Evolutionary conservation across 2,888 invertebrate species (phyloP), one percentile per base, ranked within the genome.

Genomic region (Phyllotreta striolata): DNA sequence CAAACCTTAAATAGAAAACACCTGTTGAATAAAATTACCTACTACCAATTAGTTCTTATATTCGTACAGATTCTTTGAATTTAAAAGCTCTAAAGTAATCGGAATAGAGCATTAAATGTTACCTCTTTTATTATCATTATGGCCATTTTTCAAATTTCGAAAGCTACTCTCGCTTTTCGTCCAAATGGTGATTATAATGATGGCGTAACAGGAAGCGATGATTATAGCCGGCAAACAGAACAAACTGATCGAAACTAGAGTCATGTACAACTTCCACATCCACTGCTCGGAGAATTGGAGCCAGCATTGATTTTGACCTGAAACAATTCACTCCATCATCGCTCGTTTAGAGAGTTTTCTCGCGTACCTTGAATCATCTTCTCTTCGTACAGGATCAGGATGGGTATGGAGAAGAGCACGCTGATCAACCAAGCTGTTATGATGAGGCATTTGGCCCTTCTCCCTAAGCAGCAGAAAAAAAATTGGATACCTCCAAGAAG

Each of bases 141-240:
- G 3, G 12, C 56, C 64, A 34, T 52, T 68, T 58, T 70, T 74
- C 4, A 61, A 41, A 34, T 49, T 55, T 4, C 47, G 65, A 55
- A 73, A 73, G 51, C 56, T 66, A n/a, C 62, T 66, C 13, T 71
- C 85, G 74, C 89, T 88, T 77, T 92, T 92, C 6, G 91, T 89
- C 95, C 95, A 95, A 72, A 96, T 95, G 3, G 95, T 95, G 69
- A 89, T 85, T 3, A 96, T 93, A 72, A 96, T 96, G 73, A 95
- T 88, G 9, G 91, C 87, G 80, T 96, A 96, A 80, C 95, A 96
- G 3, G 90, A 89, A 0, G 92, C 88, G 66, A 96, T 96, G 69
- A 95, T 91, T 57, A 93, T 76, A 0, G 95, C 91, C 0, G 96
- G 96, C 39, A 93, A 83, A 58, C 92, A 87, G 81, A 96, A 95